Conservation (phyloP, 2,113 vertebrate genomes). For the Dasypus novemcinctus region DNA sequence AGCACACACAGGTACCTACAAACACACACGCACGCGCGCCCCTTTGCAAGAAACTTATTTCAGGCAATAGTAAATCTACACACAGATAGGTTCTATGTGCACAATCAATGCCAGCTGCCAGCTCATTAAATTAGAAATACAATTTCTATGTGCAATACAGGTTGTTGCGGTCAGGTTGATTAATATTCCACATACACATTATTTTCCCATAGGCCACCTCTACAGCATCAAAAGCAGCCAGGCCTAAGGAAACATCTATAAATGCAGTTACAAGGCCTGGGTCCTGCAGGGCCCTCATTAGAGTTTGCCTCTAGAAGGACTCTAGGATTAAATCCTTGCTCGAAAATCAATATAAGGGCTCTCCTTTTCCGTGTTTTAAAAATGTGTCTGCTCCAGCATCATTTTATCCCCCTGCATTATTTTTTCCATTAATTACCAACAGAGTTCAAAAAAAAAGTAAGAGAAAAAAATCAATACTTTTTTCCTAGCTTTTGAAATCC, state of each 20-base stretch:
- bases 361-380: no score
- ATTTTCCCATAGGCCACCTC: background rate
- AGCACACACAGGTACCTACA: background rate
- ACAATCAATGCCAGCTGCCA: background rate
- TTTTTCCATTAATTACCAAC: background rate
- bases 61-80: background rate
- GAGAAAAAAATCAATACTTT: background rate
- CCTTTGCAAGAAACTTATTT: background rate
- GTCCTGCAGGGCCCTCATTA: background rate
- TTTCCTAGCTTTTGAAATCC: background rate
- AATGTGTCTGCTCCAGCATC: accelerated
- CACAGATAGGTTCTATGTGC: background rate
- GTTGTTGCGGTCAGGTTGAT: accelerated
- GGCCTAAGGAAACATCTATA: background rate
- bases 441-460: background rate
- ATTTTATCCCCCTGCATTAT: accelerated
- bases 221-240: background rate
- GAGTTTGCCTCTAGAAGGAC: background rate
- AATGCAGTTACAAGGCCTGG: accelerated
- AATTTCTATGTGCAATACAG: background rate
- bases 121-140: background rate
- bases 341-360: no score
- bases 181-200: background rate
- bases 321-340: accelerated
- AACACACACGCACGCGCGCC: no score